Evolutionary conservation across 2,797 vertebrate genomes (phyloP).

Genomic region (Adrianichthys oophorus): DNA sequence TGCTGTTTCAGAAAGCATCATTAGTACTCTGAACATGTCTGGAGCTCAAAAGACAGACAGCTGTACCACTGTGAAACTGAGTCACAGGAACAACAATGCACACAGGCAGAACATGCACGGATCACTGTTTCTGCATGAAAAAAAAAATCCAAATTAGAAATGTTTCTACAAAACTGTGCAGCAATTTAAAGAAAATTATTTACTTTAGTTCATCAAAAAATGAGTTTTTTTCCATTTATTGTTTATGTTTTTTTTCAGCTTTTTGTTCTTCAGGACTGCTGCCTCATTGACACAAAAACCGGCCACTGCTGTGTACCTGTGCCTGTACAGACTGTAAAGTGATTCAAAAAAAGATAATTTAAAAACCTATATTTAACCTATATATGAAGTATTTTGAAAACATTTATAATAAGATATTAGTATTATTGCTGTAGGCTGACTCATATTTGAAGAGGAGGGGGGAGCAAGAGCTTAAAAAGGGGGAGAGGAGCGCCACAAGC

Average conservation of each 20-base stretch:
- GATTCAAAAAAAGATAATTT: no score
- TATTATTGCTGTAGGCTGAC: constrained; percentile 16
- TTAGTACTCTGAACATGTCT: constrained; percentile 49
- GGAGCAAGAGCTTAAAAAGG: constrained; percentile 68
- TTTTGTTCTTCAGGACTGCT: not conserved
- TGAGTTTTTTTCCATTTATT: no score
- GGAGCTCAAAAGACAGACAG: constrained; percentile 42
- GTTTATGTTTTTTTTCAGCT: not conserved
- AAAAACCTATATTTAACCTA: not conserved
- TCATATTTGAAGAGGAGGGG: constrained; percentile 55
- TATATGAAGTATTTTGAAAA: not conserved
- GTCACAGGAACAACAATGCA: not conserved
- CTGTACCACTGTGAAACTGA: constrained; percentile 37
- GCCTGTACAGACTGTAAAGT: no score
- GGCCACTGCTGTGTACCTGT: no score
- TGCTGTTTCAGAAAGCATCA: constrained; percentile 31
- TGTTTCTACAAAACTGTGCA: no score
- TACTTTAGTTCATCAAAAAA: no score
- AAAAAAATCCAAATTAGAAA: no score
- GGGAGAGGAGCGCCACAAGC: constrained; percentile 58
- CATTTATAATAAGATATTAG: not conserved
- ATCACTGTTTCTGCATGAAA: constrained; percentile 28
- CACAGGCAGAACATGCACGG: not conserved
- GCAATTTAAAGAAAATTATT: no score
- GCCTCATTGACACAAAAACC: no score